Evolutionary conservation across 2,113 vertebrate genomes (phyloP).

Genomic region (Sturnus vulgaris): DNA sequence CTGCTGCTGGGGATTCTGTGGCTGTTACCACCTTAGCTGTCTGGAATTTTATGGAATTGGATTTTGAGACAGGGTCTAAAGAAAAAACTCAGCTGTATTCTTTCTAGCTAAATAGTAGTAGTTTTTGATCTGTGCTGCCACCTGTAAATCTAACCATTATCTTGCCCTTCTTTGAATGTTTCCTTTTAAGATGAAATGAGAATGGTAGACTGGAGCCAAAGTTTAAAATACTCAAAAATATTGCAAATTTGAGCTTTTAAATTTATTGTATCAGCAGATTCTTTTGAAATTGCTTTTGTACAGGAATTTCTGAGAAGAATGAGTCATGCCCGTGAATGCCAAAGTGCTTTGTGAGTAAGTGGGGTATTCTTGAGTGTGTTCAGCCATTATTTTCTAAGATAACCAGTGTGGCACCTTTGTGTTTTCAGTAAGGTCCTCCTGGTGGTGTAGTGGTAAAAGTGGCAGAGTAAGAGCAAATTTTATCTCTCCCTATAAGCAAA

Average conservation of each 20-base stretch:
- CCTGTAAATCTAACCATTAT: background rate
- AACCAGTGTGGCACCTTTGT: background rate
- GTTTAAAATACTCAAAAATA: fast-evolving
- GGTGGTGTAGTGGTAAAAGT: fast-evolving
- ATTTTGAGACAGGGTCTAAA: background rate
- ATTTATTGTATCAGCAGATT: background rate
- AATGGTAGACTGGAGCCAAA: background rate
- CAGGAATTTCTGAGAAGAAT: background rate
- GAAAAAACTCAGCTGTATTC: background rate
- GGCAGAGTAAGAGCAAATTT: background rate
- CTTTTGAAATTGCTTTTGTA: background rate
- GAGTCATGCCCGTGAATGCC: background rate
- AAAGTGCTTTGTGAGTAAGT: background rate
- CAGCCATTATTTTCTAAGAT: background rate
- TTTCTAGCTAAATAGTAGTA: background rate
- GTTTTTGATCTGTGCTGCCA: background rate
- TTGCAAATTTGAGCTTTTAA: background rate
- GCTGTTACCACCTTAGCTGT: background rate
- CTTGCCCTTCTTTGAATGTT: background rate
- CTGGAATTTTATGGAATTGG: background rate
- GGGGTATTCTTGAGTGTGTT: background rate
- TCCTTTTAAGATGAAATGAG: background rate
- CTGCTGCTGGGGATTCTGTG: background rate
- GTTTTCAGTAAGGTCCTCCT: background rate
- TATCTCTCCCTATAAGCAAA: background rate